Base-by-base conservation (phyloP, 2,113 vertebrate species). In the Upupa epops region DNA sequence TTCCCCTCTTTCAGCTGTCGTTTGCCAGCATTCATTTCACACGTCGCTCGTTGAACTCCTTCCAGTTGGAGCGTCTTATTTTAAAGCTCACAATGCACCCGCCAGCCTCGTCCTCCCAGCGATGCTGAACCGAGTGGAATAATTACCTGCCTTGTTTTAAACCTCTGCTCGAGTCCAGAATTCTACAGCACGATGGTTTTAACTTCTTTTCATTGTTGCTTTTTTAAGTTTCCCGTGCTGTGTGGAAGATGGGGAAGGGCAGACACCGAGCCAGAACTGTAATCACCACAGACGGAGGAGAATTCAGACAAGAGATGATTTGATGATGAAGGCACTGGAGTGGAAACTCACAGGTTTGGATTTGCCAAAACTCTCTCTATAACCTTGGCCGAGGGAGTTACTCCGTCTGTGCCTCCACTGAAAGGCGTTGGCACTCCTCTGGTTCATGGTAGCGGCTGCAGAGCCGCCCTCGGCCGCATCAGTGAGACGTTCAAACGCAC, bases 71-170 rank as follows among this genome's bases (percentile, higher is more conserved):
- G 80, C 69, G 46, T 61, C 84, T 94, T 96, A 86, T 95, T 95
- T 89, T 91, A 95, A 96, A 95, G 90, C 83, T 89, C 40, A 42
- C 89, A 89, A 86, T 93, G 92, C 88, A 80, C 13, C 11, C 93
- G 96, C 90, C 52, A 93, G 87, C 61, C 72, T 76, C 89, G 90
- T 96, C 93, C 92, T 95, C 82, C 94, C 93, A 92, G 93, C 29
- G 71, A 92, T 81, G 89, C 77, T 87, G 96, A 95, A 88, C 78
- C 81, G 93, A 94, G 94, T 95, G 88, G 92, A 97, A 96, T 95
- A 96, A 96, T 97, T 97, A 92, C 92, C 83, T 93, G 40, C 83
- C 88, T 94, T 94, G 93, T 91, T 97, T 95, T 56, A 91, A 65
- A 70, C 32, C 90, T 88, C 91, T 83, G 87, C 55, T 92, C 93